phyloP scores from a whole-genome alignment of 1,140 invertebrate genomes.

The Aphaenogaster ashmeadi region DNA sequence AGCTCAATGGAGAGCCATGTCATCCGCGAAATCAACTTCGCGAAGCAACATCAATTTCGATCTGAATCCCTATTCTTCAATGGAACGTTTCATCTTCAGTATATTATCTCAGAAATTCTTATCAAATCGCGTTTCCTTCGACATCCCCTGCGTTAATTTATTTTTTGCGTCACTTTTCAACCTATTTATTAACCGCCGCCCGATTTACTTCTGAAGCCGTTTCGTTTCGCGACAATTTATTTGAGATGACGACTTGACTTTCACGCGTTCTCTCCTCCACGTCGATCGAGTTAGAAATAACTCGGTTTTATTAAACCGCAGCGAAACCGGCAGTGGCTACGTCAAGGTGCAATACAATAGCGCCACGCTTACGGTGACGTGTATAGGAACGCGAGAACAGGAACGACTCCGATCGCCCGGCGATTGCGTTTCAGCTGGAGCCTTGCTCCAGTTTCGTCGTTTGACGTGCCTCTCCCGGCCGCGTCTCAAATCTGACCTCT shows the following conservation, averaged over 20 bases:
- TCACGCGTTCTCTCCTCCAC: background rate
- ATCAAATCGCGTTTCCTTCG: no score
- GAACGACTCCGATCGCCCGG: constrained; percentile 22
- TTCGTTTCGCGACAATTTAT: background rate
- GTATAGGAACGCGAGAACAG: constrained; percentile 31
- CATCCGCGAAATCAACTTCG: background rate
- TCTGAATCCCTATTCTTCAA: no score
- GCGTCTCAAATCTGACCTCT: constrained; percentile 17
- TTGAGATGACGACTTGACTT: constrained; percentile 8
- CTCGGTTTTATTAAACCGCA: constrained; percentile 27
- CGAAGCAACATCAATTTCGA: no score
- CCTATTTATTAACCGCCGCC: no score
- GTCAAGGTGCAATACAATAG: constrained; percentile 33
- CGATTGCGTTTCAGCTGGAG: constrained; percentile 66
- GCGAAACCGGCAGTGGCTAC: background rate
- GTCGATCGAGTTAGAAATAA: constrained; percentile 10
- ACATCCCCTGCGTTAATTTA: no score
- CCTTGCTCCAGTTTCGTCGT: constrained; percentile 75
- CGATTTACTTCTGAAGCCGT: no score
- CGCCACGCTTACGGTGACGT: constrained; percentile 41
- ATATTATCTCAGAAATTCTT: no score
- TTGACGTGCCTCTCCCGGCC: constrained; percentile 19
- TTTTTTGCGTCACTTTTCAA: no score
- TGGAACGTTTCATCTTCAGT: no score
- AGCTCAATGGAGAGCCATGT: background rate